These are phyloP conservation scores for Phallusia fumigata DNA, from an alignment of 23 tunicate genomes.

Conservation along the genomic window DNA sequence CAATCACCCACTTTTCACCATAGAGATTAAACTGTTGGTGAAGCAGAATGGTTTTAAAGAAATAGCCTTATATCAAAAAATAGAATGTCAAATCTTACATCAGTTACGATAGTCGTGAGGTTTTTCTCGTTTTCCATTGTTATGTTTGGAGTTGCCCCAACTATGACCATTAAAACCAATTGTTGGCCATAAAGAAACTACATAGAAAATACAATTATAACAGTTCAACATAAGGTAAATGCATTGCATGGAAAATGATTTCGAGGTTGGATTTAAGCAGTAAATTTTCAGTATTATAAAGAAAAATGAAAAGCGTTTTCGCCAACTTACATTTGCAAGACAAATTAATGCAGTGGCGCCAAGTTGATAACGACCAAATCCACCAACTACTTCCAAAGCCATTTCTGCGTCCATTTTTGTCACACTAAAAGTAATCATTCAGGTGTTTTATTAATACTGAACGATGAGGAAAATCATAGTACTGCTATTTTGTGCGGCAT, in stretches of 20 bases:
- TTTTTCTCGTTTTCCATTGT: slow-evolving; percentile 33
- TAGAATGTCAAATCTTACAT: slow-evolving; percentile 28
- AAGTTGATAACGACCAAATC: slow-evolving; percentile 63
- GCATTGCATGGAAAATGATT: no score
- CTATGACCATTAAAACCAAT: slow-evolving; percentile 83
- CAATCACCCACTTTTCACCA: slow-evolving; percentile 52
- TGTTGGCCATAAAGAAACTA: slow-evolving; percentile 63
- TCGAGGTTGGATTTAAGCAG: no score
- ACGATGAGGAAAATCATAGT: no score
- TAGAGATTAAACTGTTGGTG: slow-evolving; percentile 63
- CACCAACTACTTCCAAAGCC: slow-evolving; percentile 68
- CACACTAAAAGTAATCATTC: no score
- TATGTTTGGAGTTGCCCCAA: slow-evolving; percentile 84
- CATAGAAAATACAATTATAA: neutral
- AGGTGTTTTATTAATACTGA: no score
- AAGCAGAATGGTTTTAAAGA: neutral
- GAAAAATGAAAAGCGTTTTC: neutral
- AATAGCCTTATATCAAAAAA: neutral
- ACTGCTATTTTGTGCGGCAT: no score
- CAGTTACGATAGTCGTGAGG: slow-evolving; percentile 88
- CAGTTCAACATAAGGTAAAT: neutral
- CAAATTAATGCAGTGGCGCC: slow-evolving; percentile 16
- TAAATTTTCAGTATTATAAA: no score
- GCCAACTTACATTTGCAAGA: slow-evolving; percentile 59
- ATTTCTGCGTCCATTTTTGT: slow-evolving; percentile 72